Conservation (phyloP, 2,113 vertebrate genomes). For the human region DNA sequence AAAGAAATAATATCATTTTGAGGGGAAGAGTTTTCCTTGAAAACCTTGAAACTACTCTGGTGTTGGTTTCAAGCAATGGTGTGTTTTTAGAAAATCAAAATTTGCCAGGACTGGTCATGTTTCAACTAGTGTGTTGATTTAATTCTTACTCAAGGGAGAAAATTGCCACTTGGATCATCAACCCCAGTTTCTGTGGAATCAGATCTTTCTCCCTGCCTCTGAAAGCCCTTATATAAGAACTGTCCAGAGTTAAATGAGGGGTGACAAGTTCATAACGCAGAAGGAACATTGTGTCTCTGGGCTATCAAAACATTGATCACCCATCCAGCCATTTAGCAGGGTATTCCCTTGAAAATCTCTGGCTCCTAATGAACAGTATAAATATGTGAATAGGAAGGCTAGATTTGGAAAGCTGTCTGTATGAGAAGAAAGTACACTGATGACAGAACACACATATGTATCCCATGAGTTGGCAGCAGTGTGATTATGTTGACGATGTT, state of each 20-base stretch:
- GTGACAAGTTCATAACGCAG: constrained; percentile 49
- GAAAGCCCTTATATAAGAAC: constrained; percentile 40
- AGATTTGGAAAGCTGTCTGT: constrained; percentile 7
- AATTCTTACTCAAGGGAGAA: constrained; percentile 43
- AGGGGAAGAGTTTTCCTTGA: neutral
- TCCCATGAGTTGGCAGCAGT: constrained; percentile 15
- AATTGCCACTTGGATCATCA: constrained; percentile 28
- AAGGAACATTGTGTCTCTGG: constrained; percentile 41
- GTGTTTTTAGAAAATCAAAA: constrained; percentile 42
- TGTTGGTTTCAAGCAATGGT: neutral
- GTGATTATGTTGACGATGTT: constrained; percentile 29
- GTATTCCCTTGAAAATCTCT: constrained; percentile 53
- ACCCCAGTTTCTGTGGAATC: neutral
- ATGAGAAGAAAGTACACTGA: constrained; percentile 23
- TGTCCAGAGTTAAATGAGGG: constrained; percentile 33
- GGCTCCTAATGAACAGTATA: neutral
- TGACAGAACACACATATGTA: constrained; percentile 41
- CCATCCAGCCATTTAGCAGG: neutral
- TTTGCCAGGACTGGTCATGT: neutral
- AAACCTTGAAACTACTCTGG: neutral
- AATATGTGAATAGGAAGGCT: constrained; percentile 43
- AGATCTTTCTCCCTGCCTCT: neutral
- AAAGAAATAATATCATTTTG: neutral
- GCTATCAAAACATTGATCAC: constrained; percentile 39
- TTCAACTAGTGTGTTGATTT: constrained; percentile 47